Evolutionary conservation across 2,888 invertebrate species (phyloP).

Genomic region (Ypsolopha scabrella): DNA sequence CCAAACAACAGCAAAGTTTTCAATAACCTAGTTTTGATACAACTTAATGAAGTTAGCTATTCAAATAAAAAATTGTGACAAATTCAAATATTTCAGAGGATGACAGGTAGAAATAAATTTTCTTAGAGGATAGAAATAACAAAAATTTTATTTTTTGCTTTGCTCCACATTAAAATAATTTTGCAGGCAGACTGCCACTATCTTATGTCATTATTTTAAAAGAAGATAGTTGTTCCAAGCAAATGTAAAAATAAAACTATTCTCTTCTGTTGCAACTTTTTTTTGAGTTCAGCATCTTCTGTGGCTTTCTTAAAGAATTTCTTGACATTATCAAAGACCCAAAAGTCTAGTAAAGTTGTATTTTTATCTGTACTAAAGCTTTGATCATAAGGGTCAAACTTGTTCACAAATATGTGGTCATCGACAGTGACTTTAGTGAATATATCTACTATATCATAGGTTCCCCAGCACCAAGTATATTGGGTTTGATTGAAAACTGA

Average conservation of each 20-base stretch:
- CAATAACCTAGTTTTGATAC: too few relatives aligned
- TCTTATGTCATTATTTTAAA: too few relatives aligned
- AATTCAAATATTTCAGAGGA: too few relatives aligned
- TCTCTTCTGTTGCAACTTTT: slow-evolving; percentile 55
- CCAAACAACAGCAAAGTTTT: too few relatives aligned
- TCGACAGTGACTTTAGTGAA: slow-evolving; percentile 79
- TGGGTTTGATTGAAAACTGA: slow-evolving; percentile 92
- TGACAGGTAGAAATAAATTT: too few relatives aligned
- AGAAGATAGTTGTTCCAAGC: slow-evolving; percentile 88
- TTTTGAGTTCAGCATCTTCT: slow-evolving; percentile 31
- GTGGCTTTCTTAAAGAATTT: slow-evolving; percentile 67
- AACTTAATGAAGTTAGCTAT: too few relatives aligned
- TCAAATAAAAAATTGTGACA: too few relatives aligned
- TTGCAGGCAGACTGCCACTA: too few relatives aligned
- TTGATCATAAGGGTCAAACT: slow-evolving; percentile 71
- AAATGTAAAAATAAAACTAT: slow-evolving; percentile 92
- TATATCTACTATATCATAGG: slow-evolving; percentile 93
- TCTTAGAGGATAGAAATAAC: too few relatives aligned
- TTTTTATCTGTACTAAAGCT: slow-evolving; percentile 54
- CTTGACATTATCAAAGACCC: slow-evolving; percentile 89
- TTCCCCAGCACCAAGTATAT: slow-evolving; percentile 94
- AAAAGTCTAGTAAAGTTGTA: slow-evolving; percentile 77
- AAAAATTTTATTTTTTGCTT: too few relatives aligned
- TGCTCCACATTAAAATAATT: too few relatives aligned
- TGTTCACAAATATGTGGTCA: slow-evolving; percentile 57